Percentiles rank a stretch among this genome's conserved stretches.
These are phyloP conservation scores for Cremastinae sp. DNA, from an alignment of 2,888 invertebrate species.

Conservation along the genomic window DNA sequence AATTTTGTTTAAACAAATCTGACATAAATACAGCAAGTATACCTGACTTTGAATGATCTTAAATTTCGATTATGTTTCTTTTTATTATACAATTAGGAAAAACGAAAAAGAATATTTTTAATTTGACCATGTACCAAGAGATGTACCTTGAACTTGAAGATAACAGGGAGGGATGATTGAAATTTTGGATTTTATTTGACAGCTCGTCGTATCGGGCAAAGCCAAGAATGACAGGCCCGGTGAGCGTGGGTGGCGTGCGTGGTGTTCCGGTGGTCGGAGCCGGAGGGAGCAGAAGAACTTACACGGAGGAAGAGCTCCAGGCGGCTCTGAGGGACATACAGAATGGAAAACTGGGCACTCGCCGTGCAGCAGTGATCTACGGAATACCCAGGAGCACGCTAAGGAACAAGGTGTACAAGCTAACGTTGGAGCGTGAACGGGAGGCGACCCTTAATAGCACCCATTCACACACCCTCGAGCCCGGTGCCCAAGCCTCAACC, in stretches of 20 bases:
- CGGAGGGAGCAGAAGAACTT: constrained; percentile 87
- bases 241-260: constrained; percentile 94
- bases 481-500: constrained; percentile 73
- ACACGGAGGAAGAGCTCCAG: constrained; percentile 97
- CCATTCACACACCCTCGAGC: constrained; percentile 77
- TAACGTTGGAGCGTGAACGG: constrained; percentile 87
- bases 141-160: not conserved
- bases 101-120: not conserved
- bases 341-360: constrained; percentile 94
- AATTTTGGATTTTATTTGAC: constrained; percentile 58
- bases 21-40: no score
- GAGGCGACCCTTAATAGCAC: constrained; percentile 83
- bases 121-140: not conserved
- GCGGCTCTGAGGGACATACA: constrained; percentile 97
- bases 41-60: no score
- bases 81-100: no score
- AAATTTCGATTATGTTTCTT: no score
- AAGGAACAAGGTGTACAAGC: constrained; percentile 96
- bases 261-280: constrained; percentile 89
- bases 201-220: constrained; percentile 85
- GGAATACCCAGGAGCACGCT: constrained; percentile 98
- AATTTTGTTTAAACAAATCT: no score
- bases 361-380: constrained; percentile 96
- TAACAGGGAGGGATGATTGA: not conserved
- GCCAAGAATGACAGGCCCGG: constrained; percentile 86